Percentiles rank a stretch among this genome's conserved stretches.
Evolutionary conservation across 2,797 vertebrate genomes (phyloP).

Genomic region (Vultur gryphus): DNA sequence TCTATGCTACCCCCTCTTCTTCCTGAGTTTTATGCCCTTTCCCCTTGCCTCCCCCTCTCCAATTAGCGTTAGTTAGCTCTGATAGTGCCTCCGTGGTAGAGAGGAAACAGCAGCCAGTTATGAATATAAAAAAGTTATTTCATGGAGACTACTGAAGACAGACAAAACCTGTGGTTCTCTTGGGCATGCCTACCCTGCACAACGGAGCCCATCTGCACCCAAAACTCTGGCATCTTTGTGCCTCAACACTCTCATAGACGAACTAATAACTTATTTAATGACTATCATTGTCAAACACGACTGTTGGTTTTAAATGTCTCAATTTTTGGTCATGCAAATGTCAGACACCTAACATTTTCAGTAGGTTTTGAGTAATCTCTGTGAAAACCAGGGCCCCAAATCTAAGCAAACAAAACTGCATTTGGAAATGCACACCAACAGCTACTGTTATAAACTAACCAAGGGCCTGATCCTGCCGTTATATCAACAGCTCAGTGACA

Average conservation of each 20-base stretch:
- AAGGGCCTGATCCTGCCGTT: background rate
- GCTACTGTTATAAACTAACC: background rate
- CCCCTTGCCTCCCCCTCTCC: background rate
- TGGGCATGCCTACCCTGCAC: too few species aligned
- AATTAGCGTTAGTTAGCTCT: background rate
- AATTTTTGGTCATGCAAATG: background rate
- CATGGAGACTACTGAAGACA: background rate
- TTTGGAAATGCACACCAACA: background rate
- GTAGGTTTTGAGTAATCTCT: background rate
- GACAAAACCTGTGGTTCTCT: background rate
- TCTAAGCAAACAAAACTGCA: background rate
- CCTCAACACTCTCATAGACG: background rate
- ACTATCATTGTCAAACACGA: rapidly evolving
- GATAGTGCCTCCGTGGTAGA: background rate
- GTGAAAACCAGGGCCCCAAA: background rate
- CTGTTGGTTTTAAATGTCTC: background rate
- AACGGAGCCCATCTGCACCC: rapidly evolving
- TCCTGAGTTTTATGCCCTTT: background rate
- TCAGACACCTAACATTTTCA: background rate
- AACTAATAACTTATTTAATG: background rate
- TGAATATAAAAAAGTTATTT: background rate
- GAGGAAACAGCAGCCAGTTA: background rate
- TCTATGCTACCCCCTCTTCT: background rate
- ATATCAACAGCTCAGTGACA: background rate
- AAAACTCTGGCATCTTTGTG: background rate